A percentile compares a stretch with the other conserved stretches of the same genome.
Evolutionary conservation across 2,113 vertebrate species (phyloP).

Genomic region (Solea solea): DNA sequence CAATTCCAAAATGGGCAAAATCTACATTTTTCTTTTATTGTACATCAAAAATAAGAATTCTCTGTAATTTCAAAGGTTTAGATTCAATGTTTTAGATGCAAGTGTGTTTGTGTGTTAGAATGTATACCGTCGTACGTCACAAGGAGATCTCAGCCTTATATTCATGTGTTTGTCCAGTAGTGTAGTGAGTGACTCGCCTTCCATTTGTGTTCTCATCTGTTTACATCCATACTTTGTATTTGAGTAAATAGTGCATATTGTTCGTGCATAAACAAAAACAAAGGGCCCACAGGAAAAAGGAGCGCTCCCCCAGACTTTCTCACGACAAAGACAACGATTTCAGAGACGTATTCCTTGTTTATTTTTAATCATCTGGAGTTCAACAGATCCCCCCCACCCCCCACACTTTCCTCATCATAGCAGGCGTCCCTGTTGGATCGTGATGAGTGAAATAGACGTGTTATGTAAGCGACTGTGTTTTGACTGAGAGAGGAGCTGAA

Average conservation of each 20-base stretch:
- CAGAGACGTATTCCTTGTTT: not conserved
- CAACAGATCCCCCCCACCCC: conserved; percentile 26
- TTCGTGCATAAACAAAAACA: conserved; percentile 20
- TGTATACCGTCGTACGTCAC: conserved; percentile 13
- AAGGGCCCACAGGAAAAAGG: not conserved
- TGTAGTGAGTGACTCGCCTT: conserved; percentile 9
- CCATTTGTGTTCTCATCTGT: not conserved
- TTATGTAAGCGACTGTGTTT: conserved; percentile 64
- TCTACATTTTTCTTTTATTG: too few relatives aligned
- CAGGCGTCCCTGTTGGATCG: conserved; percentile 26
- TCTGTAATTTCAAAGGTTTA: too few relatives aligned
- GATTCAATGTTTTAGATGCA: too few relatives aligned
- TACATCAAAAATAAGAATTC: too few relatives aligned
- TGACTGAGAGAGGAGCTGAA: conserved; percentile 36
- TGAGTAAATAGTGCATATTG: not conserved
- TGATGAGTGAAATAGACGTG: conserved; percentile 41
- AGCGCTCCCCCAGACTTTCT: not conserved
- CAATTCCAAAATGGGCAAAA: too few relatives aligned
- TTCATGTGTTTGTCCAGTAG: conserved; percentile 15
- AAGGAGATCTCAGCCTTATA: conserved; percentile 6
- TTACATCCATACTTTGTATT: conserved; percentile 10
- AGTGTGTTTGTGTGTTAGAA: not conserved
- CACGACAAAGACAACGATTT: not conserved
- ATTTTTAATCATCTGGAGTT: not conserved
- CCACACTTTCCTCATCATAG: conserved; percentile 36